Conservation (phyloP, 2,888 invertebrate genomes). For the Drosophila differens region DNA sequence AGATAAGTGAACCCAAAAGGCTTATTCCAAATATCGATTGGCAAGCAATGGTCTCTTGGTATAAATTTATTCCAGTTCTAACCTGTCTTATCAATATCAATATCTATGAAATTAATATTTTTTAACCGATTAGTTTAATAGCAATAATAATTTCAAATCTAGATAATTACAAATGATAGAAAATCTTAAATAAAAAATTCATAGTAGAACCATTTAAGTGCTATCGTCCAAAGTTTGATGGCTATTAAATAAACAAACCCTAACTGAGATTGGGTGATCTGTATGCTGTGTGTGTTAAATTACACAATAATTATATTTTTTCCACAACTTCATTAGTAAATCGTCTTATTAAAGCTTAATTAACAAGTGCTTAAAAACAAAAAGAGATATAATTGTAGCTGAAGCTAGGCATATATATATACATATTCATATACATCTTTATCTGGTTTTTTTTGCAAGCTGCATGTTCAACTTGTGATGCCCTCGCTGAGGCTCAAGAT, state of each 20-base stretch:
- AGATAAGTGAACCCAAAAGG: too few species aligned
- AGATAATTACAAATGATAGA: background rate
- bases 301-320: background rate
- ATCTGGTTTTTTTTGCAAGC: constrained; percentile 22
- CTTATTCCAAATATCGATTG: background rate
- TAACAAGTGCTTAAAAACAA: constrained; percentile 7
- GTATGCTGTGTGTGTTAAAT: background rate
- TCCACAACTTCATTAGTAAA: constrained; percentile 6
- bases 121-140: background rate
- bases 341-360: constrained; percentile 12
- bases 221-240: background rate
- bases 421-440: constrained; percentile 1
- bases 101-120: background rate
- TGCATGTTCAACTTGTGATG: constrained; percentile 44
- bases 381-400: background rate
- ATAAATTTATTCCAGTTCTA: background rate
- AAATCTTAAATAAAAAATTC: background rate
- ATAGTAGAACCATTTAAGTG: constrained; percentile 1
- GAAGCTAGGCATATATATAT: background rate
- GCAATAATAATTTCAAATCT: constrained; percentile 2
- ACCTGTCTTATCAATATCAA: background rate
- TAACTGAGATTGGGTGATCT: background rate
- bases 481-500: constrained; percentile 35
- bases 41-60: background rate
- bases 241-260: background rate